Evolutionary conservation across 2,113 vertebrate species (phyloP), one percentile per base, ranked within the genome.

Genomic region (Ameiurus melas): DNA sequence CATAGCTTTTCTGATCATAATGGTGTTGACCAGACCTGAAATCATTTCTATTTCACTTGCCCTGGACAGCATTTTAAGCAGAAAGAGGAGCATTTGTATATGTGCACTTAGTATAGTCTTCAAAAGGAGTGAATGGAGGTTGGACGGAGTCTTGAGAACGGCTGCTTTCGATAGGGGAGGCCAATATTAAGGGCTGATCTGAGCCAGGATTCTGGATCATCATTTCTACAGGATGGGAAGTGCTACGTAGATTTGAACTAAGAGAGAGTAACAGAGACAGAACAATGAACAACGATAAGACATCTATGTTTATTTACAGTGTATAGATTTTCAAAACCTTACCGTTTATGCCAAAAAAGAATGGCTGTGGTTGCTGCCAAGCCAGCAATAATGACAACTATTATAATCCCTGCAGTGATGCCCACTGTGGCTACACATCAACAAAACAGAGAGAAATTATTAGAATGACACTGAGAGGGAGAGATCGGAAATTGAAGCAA

Each of bases 271-370:
- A 55, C 17, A 64, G n/a, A 80, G 25, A 84, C 53, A 33, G 14
- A 4, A 14, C 58, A 2, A 71, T 13, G 25, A 51, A n/a, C n/a
- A n/a, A n/a, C 53, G 13, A 19, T 81, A 58, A 58, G n/a, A 5
- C 53, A 58, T 82, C 1, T 62, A 33, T 22, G 36, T 30, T 66
- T 2, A 33, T 53, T 57, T 36, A 10, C 27, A 81, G 10, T 33
- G 30, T 6, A 51, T 13, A 33, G 39, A 47, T 47, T 8, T 51
- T 39, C 8, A 10, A 70, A 87, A 66, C 7, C 86, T 75, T 75
- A 87, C 86, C 86, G 33, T 30, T 20, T 33, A 39, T 36, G 75
- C 51, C 51, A 86, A 1, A 79, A 5, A 79, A 83, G 6, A 33
- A 88, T 1, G 25, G 25, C 80, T 53, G 39, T 71, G 53, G 62